Conservation (phyloP, 2,113 vertebrate species). For the Hemiscyllium ocellatum region DNA sequence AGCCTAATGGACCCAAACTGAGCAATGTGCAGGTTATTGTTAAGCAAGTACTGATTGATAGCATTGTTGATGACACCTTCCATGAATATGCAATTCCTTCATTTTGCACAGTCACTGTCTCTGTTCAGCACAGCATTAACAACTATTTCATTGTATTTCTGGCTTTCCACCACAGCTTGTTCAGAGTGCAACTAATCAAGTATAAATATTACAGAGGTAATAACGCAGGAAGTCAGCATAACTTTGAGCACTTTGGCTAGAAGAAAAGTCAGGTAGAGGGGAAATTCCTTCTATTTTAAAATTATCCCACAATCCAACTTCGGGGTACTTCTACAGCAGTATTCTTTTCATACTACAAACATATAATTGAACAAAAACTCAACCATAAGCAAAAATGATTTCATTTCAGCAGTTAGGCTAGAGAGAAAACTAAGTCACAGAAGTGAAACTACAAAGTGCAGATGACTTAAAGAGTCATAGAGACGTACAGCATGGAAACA, state of each 20-base stretch:
- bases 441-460: neutral
- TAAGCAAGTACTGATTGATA: too few species aligned
- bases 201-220: neutral
- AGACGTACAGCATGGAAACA: too few species aligned
- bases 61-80: too few species aligned
- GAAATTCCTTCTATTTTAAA: neutral
- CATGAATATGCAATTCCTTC: neutral
- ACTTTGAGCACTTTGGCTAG: neutral
- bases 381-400: neutral
- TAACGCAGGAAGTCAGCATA: neutral
- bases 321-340: neutral
- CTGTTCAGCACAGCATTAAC: neutral
- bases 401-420: neutral
- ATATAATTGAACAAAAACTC: neutral
- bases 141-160: neutral
- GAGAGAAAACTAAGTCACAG: neutral
- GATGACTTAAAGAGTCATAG: neutral
- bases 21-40: too few species aligned
- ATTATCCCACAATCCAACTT: neutral
- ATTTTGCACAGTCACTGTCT: neutral
- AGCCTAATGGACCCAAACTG: too few species aligned
- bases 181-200: neutral
- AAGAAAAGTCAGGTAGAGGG: neutral
- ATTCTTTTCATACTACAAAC: neutral
- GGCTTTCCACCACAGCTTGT: too few species aligned